phyloP scores from a whole-genome alignment of 2,113 vertebrate species.

The Tapirus terrestris region DNA sequence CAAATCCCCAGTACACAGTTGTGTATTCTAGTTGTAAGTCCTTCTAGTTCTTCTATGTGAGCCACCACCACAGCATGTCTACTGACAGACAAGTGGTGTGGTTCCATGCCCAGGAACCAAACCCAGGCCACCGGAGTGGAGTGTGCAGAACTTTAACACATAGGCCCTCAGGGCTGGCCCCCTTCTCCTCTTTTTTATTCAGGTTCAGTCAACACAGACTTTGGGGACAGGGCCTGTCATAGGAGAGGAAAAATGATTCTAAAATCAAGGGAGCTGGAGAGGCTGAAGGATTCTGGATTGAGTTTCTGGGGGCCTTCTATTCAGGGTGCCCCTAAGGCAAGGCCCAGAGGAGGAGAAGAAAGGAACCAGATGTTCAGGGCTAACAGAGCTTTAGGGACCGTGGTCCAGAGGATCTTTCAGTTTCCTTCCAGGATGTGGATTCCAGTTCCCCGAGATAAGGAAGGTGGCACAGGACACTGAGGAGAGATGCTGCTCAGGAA shows the following conservation, averaged over 20 bases:
- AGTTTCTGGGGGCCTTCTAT: background rate
- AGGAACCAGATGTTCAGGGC: background rate
- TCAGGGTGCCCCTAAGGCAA: background rate
- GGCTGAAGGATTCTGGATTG: background rate
- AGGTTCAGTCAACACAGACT: background rate
- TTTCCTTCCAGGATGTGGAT: constrained; percentile 11
- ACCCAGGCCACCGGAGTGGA: too few relatives aligned
- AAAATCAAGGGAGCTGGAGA: background rate
- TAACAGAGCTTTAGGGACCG: background rate
- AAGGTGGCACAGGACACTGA: background rate
- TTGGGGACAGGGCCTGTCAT: background rate
- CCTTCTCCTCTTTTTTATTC: background rate
- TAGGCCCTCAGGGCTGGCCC: too few relatives aligned
- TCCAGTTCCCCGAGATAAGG: background rate
- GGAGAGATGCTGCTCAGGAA: background rate
- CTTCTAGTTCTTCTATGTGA: too few relatives aligned
- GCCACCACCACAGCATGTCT: too few relatives aligned
- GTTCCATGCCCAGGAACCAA: too few relatives aligned
- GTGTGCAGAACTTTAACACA: too few relatives aligned
- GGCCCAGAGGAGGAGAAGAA: background rate
- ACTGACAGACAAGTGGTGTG: too few relatives aligned
- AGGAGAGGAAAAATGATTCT: background rate
- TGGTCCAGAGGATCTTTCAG: background rate
- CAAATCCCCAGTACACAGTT: too few relatives aligned
- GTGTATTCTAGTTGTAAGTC: too few relatives aligned